Evolutionary conservation across 2,888 invertebrate genomes (phyloP).

Genomic region (Rhimphoctona megacephalus): DNA sequence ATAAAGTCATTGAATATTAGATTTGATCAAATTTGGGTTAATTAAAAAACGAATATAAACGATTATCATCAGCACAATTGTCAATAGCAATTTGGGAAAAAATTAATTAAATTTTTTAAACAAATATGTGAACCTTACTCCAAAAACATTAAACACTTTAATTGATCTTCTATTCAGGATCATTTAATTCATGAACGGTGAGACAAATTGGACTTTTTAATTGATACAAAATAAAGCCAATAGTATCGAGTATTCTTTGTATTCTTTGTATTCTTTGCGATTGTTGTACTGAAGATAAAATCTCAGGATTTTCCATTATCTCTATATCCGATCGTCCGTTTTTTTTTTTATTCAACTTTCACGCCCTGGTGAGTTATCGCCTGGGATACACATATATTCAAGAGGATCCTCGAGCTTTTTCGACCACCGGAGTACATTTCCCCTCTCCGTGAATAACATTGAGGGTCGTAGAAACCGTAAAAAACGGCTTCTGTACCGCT

Average conservation of each 20-base stretch:
- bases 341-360: slow-evolving; percentile 13
- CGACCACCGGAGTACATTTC: not conserved
- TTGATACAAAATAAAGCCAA: not conserved
- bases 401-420: slow-evolving; percentile 26
- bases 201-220: not conserved
- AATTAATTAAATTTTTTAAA: not conserved
- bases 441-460: not conserved
- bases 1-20: not conserved
- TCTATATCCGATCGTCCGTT: not conserved
- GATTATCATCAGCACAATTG: not conserved
- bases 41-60: not conserved
- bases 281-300: slow-evolving; percentile 8
- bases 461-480: slow-evolving; percentile 22
- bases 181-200: not conserved
- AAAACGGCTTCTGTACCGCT: slow-evolving; percentile 49
- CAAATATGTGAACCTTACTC: not conserved
- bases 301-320: slow-evolving; percentile 22
- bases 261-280: not conserved
- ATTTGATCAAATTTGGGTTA: not conserved
- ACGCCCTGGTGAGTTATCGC: slow-evolving; percentile 50
- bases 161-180: no score
- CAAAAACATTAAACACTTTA: no score
- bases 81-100: not conserved
- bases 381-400: slow-evolving; percentile 39
- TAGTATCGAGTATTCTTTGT: no score